Evolutionary conservation across 2,113 vertebrate genomes (phyloP), one percentile per base, ranked within the genome.

Genomic region (Mandrillus leucophaeus): DNA sequence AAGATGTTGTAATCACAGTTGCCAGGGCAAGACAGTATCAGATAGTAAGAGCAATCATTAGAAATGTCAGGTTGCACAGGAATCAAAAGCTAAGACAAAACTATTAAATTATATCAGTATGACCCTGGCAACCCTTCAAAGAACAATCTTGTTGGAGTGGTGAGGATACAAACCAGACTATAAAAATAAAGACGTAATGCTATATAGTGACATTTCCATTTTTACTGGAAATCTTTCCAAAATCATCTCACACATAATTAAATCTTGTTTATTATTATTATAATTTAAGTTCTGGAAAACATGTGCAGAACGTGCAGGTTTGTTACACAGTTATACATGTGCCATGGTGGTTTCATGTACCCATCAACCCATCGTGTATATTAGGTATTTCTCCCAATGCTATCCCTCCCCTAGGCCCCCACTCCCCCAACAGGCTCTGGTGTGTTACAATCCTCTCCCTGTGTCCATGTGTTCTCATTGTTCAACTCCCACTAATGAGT

Each of bases 71-170:
- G 9, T n/a, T 73, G 1, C 78, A 72, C 13, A 94, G 8, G n/a
- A 91, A 84, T 84, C 76, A 64, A 84, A 52, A 79, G 5, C n/a
- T 95, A 96, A 92, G 30, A 88, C 38, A 91, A 94, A 32, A 78
- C 48, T n/a, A 79, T n/a, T 35, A 30, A 91, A 97, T 45, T 72
- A 50, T 30, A 82, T 87, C 50, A 78, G 6, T 61, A 88, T 45
- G 11, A 48, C 70, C 35, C 70, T 48, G 59, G 35, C 13, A 88
- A 68, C 14, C 48, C 75, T 94, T 88, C n/a, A 75, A 57, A 85
- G 32, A 87, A 66, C 27, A 79, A 40, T 68, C 78, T 78, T 79
- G n/a, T 59, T 83, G n/a, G 32, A 88, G 43, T 83, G 50, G 22
- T 6, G 5, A 83, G 48, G 30, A 52, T 61, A 52, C 13, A 84